Conservation (phyloP, 2,797 vertebrate species). For the Rhinophrynus dorsalis region DNA sequence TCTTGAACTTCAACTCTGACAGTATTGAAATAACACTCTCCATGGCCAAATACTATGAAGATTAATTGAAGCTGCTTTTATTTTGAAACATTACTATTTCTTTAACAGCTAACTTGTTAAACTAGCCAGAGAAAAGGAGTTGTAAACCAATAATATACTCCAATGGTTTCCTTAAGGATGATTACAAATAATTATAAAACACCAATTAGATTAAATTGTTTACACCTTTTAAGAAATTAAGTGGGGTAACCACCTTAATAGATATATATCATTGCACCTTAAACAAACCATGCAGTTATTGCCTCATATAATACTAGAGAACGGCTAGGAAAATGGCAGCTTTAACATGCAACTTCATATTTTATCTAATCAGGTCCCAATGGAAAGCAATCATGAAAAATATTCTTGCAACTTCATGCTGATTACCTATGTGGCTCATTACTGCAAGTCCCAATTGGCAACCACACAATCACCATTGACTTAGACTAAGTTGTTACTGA, state of each 20-base stretch:
- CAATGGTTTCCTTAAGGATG: neutral
- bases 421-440: slow-evolving; percentile 59
- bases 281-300: neutral
- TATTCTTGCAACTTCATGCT: slow-evolving; percentile 53
- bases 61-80: too few relatives aligned
- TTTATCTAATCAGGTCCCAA: slow-evolving; percentile 54
- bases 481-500: slow-evolving; percentile 53
- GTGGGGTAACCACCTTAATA: slow-evolving; percentile 14
- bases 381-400: slow-evolving; percentile 55
- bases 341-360: slow-evolving; percentile 28
- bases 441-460: slow-evolving; percentile 56
- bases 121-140: too few relatives aligned
- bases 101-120: too few relatives aligned
- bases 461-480: slow-evolving; percentile 51
- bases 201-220: slow-evolving; percentile 12
- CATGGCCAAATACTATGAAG: too few relatives aligned
- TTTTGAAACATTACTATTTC: too few relatives aligned
- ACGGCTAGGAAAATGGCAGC: slow-evolving; percentile 11
- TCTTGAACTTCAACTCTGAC: too few relatives aligned
- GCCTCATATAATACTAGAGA: slow-evolving; percentile 1
- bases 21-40: too few relatives aligned
- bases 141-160: too few relatives aligned
- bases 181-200: slow-evolving; percentile 22
- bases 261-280: neutral
- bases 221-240: slow-evolving; percentile 1